Evolutionary conservation across 2,797 vertebrate species (phyloP).

Genomic region (Tarsius wallacei): DNA sequence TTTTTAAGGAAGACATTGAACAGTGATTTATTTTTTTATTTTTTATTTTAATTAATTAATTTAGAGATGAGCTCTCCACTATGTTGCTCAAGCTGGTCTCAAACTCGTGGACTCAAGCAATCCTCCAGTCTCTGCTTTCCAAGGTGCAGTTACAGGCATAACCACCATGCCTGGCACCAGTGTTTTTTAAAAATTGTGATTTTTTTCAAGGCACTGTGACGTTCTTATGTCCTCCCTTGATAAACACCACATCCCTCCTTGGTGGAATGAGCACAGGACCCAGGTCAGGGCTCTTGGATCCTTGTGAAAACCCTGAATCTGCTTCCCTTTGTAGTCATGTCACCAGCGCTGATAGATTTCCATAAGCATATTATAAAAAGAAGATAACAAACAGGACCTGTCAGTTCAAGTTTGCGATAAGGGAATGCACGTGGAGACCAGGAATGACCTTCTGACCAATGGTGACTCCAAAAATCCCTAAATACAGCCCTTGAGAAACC

Average conservation of each 20-base stretch:
- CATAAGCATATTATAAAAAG: not conserved
- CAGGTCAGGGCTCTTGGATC: not conserved
- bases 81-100: too few species aligned
- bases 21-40: too few species aligned
- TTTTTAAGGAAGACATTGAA: too few species aligned
- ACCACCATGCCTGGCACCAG: too few species aligned
- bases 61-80: too few species aligned
- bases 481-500: slow-evolving; percentile 56
- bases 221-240: not conserved
- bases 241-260: not conserved
- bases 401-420: slow-evolving; percentile 38
- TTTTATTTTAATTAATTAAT: too few species aligned
- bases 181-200: not conserved
- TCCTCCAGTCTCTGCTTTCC: too few species aligned
- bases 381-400: not conserved
- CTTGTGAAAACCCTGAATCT: slow-evolving; percentile 39
- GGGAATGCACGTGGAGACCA: not conserved
- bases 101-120: too few species aligned
- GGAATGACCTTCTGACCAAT: not conserved
- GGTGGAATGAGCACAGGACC: not conserved
- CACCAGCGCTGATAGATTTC: not conserved
- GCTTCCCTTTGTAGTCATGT: not conserved
- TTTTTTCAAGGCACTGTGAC: not conserved
- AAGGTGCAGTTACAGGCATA: too few species aligned
- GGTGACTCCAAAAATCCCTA: slow-evolving; percentile 29